phyloP scores from a whole-genome alignment of 1,140 invertebrate species.

The Leptestheria dahalacensis region DNA sequence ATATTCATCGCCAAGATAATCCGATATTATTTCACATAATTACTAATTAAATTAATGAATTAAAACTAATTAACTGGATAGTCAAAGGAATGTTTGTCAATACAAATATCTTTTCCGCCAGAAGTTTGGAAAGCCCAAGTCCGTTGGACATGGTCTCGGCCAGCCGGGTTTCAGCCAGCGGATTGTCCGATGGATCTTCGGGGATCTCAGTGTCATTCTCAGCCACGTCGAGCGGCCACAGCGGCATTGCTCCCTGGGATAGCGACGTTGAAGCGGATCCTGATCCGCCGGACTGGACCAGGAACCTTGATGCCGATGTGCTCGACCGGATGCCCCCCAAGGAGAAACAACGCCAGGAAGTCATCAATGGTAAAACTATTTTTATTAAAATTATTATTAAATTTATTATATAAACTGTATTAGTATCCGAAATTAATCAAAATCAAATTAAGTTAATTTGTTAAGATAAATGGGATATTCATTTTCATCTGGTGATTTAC shows the following conservation, averaged over 20 bases:
- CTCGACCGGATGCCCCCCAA: constrained; percentile 50
- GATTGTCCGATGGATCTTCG: constrained; percentile 17
- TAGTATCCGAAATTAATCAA: too few relatives aligned
- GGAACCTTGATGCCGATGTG: constrained; percentile 61
- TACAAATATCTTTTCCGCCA: too few relatives aligned
- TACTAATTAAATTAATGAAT: too few relatives aligned
- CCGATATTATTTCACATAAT: too few relatives aligned
- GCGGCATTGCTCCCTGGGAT: constrained; percentile 37
- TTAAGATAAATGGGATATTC: too few relatives aligned
- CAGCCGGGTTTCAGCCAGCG: constrained; percentile 17
- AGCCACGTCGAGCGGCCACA: constrained; percentile 13
- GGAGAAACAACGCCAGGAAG: constrained; percentile 87
- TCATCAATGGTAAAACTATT: constrained; percentile 85
- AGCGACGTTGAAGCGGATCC: constrained; percentile 66
- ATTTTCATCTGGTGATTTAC: too few relatives aligned
- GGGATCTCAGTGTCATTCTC: constrained; percentile 9
- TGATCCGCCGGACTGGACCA: constrained; percentile 64
- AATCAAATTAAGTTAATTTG: too few relatives aligned
- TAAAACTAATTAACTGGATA: too few relatives aligned
- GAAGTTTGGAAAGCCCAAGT: constrained; percentile 44
- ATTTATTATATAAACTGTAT: too few relatives aligned
- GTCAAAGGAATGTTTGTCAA: too few relatives aligned
- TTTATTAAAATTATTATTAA: too few relatives aligned
- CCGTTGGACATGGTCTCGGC: constrained; percentile 15
- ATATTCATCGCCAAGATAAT: too few relatives aligned